Percentiles rank a stretch among this genome's conserved stretches.
Conservation (phyloP, 2,797 vertebrate species). For the Perodicticus potto region DNA sequence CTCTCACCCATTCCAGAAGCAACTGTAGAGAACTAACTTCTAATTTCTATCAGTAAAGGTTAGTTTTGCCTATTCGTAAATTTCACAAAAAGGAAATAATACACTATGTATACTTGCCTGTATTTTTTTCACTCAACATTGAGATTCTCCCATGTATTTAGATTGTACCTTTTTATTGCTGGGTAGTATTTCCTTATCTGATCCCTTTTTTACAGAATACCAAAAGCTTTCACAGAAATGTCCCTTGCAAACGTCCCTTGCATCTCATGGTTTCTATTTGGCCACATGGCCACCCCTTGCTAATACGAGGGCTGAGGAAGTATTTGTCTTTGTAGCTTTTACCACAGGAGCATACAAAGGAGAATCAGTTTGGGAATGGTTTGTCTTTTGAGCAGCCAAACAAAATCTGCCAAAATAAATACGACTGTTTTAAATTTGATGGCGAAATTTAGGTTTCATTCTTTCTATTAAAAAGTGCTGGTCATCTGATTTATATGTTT, state of each 20-base stretch:
- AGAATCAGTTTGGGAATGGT: background rate
- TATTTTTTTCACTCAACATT: slow-evolving; percentile 31
- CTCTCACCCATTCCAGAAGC: background rate
- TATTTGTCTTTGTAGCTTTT: background rate
- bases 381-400: slow-evolving; percentile 13
- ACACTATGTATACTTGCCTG: background rate
- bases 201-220: slow-evolving; percentile 13
- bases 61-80: background rate
- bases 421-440: background rate
- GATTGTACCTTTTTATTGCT: slow-evolving; percentile 3
- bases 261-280: background rate
- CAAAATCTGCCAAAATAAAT: background rate
- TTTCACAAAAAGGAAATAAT: slow-evolving; percentile 24
- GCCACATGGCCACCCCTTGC: background rate
- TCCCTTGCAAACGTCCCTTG: background rate
- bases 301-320: background rate
- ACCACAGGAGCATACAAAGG: background rate
- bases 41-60: background rate
- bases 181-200: background rate
- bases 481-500: slow-evolving; percentile 18
- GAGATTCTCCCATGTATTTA: background rate
- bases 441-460: slow-evolving; percentile 1
- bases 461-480: slow-evolving; percentile 16
- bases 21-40: background rate
- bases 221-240: background rate